Evolutionary conservation across 2,113 vertebrate species (phyloP), one percentile per base, ranked within the genome.

Genomic region (Crocuta crocuta): DNA sequence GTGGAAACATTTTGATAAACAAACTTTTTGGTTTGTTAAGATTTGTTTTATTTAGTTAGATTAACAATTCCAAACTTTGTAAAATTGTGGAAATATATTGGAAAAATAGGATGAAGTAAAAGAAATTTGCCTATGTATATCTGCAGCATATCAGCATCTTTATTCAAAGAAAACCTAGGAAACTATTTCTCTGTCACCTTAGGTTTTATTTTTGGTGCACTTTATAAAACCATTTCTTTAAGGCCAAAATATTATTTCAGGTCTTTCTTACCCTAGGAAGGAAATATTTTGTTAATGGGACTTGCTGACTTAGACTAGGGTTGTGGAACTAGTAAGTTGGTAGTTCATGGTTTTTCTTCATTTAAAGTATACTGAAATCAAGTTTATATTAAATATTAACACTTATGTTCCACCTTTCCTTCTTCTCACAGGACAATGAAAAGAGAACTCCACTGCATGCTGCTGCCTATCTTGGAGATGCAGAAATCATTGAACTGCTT

Each of bases 401-500:
- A 98, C 74, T 98, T 96, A 98, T 26, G 79, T 98, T 97, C 96
- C 87, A 39, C 50, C 61, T 97, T 98, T 82, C 97, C 94, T 93
- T 97, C 94, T 98, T 98, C 26, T 94, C 98, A 97, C 98, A 99
- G 99, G 99, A 99, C 99, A 99, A 99, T 98, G 99, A 99, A 98
- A 99, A 99, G 98, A 99, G 99, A 98, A 99, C 99, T 55, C 99
- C 99, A 76, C 99, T 99, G 95, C 99, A 99, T 98, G 99, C 99
- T 98, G 99, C 99, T 98, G 99, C 99, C 80, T 99, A 99, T 98
- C 99, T 99, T 73, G 99, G 99, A 99, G 99, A 99, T 98, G 99
- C 99, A 98, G 99, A 99, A 99, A 99, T 99, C 98, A 99, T 99
- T 98, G 99, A 99, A 98, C 99, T 99, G 98, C 99, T 99, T 98